Evolutionary conservation across 2,888 invertebrate genomes (phyloP).

Genomic region (Maniola hyperantus): DNA sequence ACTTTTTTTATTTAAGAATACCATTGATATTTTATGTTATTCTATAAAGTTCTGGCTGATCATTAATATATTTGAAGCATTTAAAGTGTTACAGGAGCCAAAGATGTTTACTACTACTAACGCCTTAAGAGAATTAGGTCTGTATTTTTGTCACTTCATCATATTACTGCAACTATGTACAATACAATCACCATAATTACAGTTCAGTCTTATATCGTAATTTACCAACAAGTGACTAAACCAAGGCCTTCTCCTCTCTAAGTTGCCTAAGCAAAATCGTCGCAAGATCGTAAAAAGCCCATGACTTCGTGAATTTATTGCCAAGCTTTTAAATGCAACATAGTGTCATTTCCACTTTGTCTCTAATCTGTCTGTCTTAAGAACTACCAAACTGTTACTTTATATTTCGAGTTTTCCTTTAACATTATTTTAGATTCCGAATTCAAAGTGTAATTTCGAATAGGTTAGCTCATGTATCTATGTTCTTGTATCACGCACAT

Average conservation of each 20-base stretch:
- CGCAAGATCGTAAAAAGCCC: conserved; percentile 29
- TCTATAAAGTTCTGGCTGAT: background rate
- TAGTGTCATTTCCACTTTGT: conserved; percentile 2
- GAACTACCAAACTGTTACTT: background rate
- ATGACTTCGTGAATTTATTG: conserved; percentile 17
- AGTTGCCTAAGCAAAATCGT: conserved; percentile 23
- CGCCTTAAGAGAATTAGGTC: background rate
- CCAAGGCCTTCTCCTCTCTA: conserved; percentile 16
- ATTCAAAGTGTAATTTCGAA: too few relatives aligned
- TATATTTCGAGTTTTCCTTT: too few relatives aligned
- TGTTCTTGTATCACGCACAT: too few relatives aligned
- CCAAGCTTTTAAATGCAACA: conserved; percentile 7
- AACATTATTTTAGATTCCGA: too few relatives aligned
- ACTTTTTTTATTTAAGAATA: background rate
- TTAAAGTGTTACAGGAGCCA: too few relatives aligned
- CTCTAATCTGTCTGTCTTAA: too few relatives aligned
- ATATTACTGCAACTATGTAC: background rate
- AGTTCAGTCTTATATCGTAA: conserved; percentile 11
- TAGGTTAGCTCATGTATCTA: too few relatives aligned
- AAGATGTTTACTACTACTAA: too few relatives aligned
- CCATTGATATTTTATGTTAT: background rate
- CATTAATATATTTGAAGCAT: background rate
- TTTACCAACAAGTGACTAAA: conserved; percentile 8
- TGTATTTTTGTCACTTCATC: background rate
- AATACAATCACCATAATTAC: background rate